Base-by-base conservation (phyloP, 2,888 invertebrate genomes). In the Dynastes tityus region DNA sequence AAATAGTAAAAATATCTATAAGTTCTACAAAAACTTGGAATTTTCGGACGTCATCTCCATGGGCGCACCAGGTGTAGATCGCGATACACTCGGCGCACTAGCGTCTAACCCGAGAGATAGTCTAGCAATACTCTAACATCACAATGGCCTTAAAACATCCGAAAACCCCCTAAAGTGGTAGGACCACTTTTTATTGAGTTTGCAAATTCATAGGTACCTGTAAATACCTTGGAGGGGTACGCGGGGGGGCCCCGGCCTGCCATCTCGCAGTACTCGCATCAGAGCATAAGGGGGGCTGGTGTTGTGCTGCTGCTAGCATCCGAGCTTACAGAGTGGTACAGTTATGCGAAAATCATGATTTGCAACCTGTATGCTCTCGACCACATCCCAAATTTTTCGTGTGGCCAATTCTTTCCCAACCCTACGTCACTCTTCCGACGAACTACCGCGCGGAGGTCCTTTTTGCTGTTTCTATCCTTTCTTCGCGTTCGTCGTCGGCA, bases 181-280 rank as follows among this genome's bases (percentile, higher is more conserved):
- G 91, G 91, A 90, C 91, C 90, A 90, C 91, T 91, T 91, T 91
- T 91, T 91, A 91, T 91, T 90, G 90, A 90, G 90, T 90, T 90
- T 90, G 90, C 90, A 90, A 91, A 91, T 91, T 91, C 91, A 91
- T 91, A 91, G 90, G 90, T 90, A 90, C 89, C 89, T 89, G 88
- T 87, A 86, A 80, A 79, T 81, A 82, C 83, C 84, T 84, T 84
- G 85, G 85, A 83, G 86, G 83, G 85, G 84, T 83, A 84, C 82
- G 84, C 84, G 85, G 86, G 83, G 83, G 81, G 82, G 77, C 77
- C 81, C 82, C 81, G 61, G 73, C 73, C 73, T 40, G 73, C 73
- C 73, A 74, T 74, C 73, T 74, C 73, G 73, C 73, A 74, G 61
- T 74, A 74, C 73, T 61, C 71, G 37, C 45, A 45, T 45, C 61